phyloP scores from a whole-genome alignment of 2,113 vertebrate genomes.

The Rhipidura dahli region DNA sequence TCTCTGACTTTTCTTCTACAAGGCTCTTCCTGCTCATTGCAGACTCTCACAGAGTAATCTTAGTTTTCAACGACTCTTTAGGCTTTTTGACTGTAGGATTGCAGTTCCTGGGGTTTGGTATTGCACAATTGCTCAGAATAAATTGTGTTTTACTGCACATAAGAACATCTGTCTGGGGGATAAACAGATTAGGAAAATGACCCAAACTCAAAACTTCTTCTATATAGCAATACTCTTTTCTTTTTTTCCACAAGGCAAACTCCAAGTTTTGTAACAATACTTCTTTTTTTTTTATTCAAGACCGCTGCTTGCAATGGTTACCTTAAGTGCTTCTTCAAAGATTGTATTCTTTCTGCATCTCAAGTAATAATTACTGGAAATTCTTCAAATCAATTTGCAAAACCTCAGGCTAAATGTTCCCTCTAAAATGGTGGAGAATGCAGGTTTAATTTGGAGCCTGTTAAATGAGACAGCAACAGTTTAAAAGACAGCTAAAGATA shows the following conservation, averaged over 20 bases:
- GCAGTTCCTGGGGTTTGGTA: neutral
- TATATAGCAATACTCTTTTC: neutral
- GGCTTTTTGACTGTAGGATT: neutral
- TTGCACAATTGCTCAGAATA: neutral
- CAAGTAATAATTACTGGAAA: neutral
- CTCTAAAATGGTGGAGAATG: neutral
- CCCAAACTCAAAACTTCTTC: neutral
- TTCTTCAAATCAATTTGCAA: neutral
- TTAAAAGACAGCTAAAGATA: constrained; percentile 44
- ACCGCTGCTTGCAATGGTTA: neutral
- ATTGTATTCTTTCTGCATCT: neutral
- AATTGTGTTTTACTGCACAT: neutral
- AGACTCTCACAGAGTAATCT: neutral
- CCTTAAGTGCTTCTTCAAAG: neutral
- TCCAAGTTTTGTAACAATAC: neutral
- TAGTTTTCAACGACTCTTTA: neutral
- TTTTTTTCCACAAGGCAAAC: neutral
- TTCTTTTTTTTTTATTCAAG: neutral
- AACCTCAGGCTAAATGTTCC: neutral
- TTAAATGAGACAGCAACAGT: constrained; percentile 12
- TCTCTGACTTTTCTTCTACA: neutral
- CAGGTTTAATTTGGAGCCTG: neutral
- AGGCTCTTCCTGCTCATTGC: neutral
- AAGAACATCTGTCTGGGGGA: neutral
- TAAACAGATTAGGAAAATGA: neutral